Evolutionary conservation across 2,888 invertebrate species (phyloP), one percentile per base, ranked within the genome.

Genomic region (Ceramica pisi): DNA sequence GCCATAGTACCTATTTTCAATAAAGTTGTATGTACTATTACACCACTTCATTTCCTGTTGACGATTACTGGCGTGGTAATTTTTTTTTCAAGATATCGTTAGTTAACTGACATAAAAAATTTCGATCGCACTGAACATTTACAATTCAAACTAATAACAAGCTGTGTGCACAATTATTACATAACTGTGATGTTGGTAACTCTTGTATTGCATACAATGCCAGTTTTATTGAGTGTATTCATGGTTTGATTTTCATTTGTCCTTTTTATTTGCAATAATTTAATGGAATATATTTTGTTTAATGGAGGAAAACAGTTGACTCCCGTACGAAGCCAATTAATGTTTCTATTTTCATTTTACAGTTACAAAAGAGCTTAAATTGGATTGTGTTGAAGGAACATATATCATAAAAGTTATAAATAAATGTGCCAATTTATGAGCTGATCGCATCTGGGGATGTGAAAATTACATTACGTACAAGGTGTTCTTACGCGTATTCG

Each of bases 401-500:
- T 21, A 48, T 21, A 21, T 44, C n/a, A 21, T n/a, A 21, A 35
- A 31, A 62, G n/a, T 35, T 56, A 59, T 16, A 70, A 77, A 69
- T 50, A 77, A 56, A 78, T 10, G 21, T 75, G 51, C 6, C 71
- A 66, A 81, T 81, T 78, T 76, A 57, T 50, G 21, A 8, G 46
- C 61, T 64, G 46, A 56, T 64, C 51, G 41, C 53, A 60, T 63
- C 38, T 76, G 76, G 51, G 6, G n/a, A 38, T 26, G 21, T 60
- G 55, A 55, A 78, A 64, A 81, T 76, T 63, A 59, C 12, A 48
- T 78, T 41, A 73, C 26, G 19, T 41, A 71, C 23, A 81, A 66
- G 46, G 46, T 68, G 31, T 68, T 59, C 23, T 48, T 62, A 44
- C 38, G 23, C n/a, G 23, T 62, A n/a, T 48, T 50, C 23, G 38